phyloP scores from a whole-genome alignment of 2,888 invertebrate species.

The Spicauda simplicius region DNA sequence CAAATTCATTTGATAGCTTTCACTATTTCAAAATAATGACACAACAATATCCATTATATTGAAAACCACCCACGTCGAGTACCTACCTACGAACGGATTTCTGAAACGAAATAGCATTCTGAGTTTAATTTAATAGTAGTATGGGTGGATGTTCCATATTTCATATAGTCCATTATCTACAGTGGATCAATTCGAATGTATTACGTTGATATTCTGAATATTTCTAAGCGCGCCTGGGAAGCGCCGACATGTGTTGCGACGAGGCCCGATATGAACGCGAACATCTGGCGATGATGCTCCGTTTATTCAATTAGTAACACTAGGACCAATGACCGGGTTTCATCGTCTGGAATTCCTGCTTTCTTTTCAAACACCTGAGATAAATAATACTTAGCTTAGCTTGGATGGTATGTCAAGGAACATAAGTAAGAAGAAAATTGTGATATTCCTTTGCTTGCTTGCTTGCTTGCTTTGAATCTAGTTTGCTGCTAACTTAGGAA shows the following conservation, averaged over 20 bases:
- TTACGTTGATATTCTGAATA: conserved; percentile 6
- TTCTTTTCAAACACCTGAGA: neutral
- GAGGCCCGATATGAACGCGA: neutral
- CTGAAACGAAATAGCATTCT: neutral
- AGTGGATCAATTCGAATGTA: neutral
- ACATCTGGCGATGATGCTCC: neutral
- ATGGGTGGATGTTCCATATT: too few relatives aligned
- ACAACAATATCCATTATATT: neutral
- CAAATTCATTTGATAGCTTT: neutral
- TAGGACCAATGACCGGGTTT: conserved; percentile 3
- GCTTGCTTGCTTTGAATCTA: too few relatives aligned
- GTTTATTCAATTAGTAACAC: neutral
- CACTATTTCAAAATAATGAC: neutral
- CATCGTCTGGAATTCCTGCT: neutral
- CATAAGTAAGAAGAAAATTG: too few relatives aligned
- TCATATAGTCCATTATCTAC: neutral
- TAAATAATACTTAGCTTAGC: too few relatives aligned
- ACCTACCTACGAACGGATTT: neutral
- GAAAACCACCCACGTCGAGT: neutral
- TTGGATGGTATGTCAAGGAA: too few relatives aligned
- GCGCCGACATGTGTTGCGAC: neutral
- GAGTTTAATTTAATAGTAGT: neutral
- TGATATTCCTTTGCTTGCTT: too few relatives aligned
- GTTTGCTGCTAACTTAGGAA: too few relatives aligned
- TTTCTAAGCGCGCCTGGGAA: neutral